Conservation (phyloP, 2,888 invertebrate genomes). For the Lepidochitona cinerea region DNA sequence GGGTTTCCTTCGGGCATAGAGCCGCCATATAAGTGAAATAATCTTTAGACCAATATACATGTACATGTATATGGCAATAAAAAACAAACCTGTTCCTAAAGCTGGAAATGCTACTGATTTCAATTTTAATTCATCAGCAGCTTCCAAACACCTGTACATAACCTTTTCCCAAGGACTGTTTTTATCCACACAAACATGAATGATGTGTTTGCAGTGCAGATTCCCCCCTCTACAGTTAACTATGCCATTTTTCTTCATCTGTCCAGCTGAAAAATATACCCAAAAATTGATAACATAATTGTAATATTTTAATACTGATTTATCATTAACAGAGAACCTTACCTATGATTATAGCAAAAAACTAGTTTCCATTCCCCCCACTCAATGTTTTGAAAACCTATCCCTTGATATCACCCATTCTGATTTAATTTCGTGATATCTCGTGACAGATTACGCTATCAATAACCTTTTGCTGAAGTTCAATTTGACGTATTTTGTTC, state of each 20-base stretch:
- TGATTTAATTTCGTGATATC: no score
- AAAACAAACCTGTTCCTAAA: slow-evolving; percentile 37
- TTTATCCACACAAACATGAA: slow-evolving; percentile 31
- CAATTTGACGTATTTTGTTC: no score
- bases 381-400: no score
- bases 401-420: no score
- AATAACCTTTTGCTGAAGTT: no score
- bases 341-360: no score
- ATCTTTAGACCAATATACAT: no score
- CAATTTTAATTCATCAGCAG: slow-evolving; percentile 23
- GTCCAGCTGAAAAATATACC: slow-evolving; percentile 22
- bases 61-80: no score
- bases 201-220: slow-evolving; percentile 30
- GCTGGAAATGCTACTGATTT: slow-evolving; percentile 47
- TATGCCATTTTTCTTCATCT: slow-evolving; percentile 38
- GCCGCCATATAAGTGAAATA: no score
- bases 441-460: no score
- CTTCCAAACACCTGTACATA: slow-evolving; percentile 30
- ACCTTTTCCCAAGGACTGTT: slow-evolving; percentile 34
- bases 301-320: not conserved
- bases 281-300: not conserved
- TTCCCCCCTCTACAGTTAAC: slow-evolving; percentile 37
- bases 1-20: no score
- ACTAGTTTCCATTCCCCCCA: no score
- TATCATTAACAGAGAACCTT: not conserved